These are phyloP conservation scores for Spialia ferax DNA, from an alignment of 2,888 invertebrate species.

Conservation along the genomic window DNA sequence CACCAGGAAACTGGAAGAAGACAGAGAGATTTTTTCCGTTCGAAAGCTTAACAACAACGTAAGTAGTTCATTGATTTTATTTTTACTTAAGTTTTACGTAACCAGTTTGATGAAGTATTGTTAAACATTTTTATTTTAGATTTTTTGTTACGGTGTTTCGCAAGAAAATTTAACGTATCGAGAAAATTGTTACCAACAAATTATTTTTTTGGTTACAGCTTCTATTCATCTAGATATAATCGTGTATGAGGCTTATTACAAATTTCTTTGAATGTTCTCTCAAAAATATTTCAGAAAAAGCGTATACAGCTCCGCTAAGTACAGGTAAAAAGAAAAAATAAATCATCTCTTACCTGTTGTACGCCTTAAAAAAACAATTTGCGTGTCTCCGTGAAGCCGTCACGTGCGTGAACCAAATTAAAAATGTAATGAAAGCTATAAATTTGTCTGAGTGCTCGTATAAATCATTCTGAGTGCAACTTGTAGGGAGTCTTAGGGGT, in stretches of 20 bases:
- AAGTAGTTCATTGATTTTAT: conserved; percentile 13
- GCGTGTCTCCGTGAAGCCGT: conserved; percentile 28
- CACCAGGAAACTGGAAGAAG: background rate
- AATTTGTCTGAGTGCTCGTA: conserved; percentile 26
- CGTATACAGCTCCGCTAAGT: background rate
- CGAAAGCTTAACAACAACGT: conserved; percentile 11
- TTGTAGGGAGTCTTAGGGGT: conserved; percentile 4
- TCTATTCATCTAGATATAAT: too few species aligned
- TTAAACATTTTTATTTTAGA: too few species aligned
- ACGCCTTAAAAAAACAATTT: conserved; percentile 33
- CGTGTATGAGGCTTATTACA: background rate
- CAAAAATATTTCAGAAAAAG: background rate
- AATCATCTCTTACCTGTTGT: conserved; percentile 11
- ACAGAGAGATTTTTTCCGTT: conserved; percentile 19
- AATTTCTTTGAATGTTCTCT: background rate
- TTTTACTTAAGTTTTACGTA: background rate
- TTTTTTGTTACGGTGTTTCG: too few species aligned
- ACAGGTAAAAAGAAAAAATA: conserved; percentile 24
- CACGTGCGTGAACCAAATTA: conserved; percentile 35
- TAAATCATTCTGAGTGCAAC: conserved; percentile 28
- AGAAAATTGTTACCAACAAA: too few species aligned
- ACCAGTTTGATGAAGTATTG: background rate
- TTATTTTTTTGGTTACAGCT: too few species aligned
- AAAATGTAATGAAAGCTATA: conserved; percentile 38
- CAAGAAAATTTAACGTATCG: too few species aligned